phyloP scores from a whole-genome alignment of 2,113 vertebrate genomes.

The Sus scrofa region T2T-Sscrofa CM000830.6:68917501-68918000 shows the following conservation, averaged over 20 bases:
- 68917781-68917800: constrained; percentile 9
- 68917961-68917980: constrained; percentile 56
- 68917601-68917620: neutral
- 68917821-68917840: neutral
- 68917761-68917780: neutral
- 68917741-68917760: constrained; percentile 28
- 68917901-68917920: constrained; percentile 58
- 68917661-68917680: constrained; percentile 6
- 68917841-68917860: constrained; percentile 46
- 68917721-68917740: constrained; percentile 50
- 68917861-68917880: constrained; percentile 47
- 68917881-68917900: neutral
- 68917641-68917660: constrained; percentile 17
- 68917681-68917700: constrained; percentile 6
- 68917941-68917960: constrained; percentile 28
- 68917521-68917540: neutral
- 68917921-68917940: constrained; percentile 39
- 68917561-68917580: neutral
- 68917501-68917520: neutral
- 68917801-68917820: constrained; percentile 3
- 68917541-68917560: neutral
- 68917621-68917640: neutral
- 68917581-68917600: neutral
- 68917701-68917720: neutral
- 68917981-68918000: constrained; percentile 67